Conservation (phyloP, 2,888 invertebrate genomes). For the Panzeria rudis region DNA sequence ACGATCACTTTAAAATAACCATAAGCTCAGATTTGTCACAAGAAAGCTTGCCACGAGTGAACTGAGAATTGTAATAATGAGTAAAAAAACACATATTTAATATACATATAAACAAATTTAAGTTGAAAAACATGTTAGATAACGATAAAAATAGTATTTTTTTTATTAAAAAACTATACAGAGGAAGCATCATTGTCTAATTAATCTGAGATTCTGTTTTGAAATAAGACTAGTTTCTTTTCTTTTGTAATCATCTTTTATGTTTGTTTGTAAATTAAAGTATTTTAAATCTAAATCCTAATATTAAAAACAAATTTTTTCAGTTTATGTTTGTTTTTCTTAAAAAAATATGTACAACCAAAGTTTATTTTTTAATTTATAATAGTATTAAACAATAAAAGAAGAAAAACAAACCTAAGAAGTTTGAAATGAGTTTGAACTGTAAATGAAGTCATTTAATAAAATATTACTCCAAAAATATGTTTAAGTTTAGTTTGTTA, state of each 20-base stretch:
- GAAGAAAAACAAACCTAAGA: too few relatives aligned
- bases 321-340: conserved; percentile 20
- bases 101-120: background rate
- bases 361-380: background rate
- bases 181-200: conserved; percentile 42
- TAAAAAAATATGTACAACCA: conserved; percentile 60
- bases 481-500: background rate
- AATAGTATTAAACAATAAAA: too few relatives aligned
- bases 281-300: background rate
- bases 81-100: background rate
- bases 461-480: too few relatives aligned
- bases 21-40: too few relatives aligned
- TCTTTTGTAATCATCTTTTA: conserved; percentile 12
- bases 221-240: conserved; percentile 61
- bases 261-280: background rate
- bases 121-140: background rate
- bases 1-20: too few relatives aligned
- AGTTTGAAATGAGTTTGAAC: too few relatives aligned
- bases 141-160: conserved; percentile 15
- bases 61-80: too few relatives aligned
- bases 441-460: too few relatives aligned
- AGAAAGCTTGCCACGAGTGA: background rate
- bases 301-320: conserved; percentile 39
- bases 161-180: conserved; percentile 23
- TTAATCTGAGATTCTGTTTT: conserved; percentile 62